Conservation (phyloP, 2,888 invertebrate species). For the Noctuana brunneofusca region DNA sequence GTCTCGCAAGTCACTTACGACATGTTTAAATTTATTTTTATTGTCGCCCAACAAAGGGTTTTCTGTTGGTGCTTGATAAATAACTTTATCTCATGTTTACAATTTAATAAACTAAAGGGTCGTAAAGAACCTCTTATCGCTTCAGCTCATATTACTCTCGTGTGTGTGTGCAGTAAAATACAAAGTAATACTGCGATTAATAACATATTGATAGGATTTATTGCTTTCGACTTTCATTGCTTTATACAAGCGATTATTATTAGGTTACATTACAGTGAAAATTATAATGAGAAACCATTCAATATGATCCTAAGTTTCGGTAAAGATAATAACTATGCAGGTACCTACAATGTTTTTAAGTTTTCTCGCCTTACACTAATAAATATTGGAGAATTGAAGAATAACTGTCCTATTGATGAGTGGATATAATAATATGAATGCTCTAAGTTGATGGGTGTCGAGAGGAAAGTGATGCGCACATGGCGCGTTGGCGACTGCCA, state of each 20-base stretch:
- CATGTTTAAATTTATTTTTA: slow-evolving; percentile 41
- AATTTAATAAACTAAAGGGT: slow-evolving; percentile 32
- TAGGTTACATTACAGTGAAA: no score
- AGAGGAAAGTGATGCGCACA: slow-evolving; percentile 43
- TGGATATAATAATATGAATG: no score
- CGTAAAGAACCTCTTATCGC: slow-evolving; percentile 34
- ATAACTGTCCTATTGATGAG: no score
- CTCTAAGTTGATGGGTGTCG: slow-evolving; percentile 34
- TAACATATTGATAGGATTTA: slow-evolving; percentile 23
- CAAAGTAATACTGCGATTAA: slow-evolving; percentile 27
- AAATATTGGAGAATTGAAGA: no score
- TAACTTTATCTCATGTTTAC: slow-evolving; percentile 35
- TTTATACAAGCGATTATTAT: no score
- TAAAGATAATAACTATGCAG: no score
- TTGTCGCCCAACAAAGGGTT: slow-evolving; percentile 35
- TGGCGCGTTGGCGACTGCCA: slow-evolving; percentile 45
- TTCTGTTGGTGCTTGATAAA: slow-evolving; percentile 34
- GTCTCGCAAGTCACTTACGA: slow-evolving; percentile 41
- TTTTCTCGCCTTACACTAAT: no score
- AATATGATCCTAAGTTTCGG: no score
- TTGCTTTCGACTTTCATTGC: slow-evolving; percentile 7
- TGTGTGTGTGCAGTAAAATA: slow-evolving; percentile 26
- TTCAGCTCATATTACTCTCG: slow-evolving; percentile 23
- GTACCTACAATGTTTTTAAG: no score
- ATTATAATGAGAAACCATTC: no score